A percentile compares a stretch with the other conserved stretches of the same genome.
These are phyloP conservation scores for Polymixis lichenea DNA, from an alignment of 2,888 invertebrate genomes.

Conservation along the genomic window DNA sequence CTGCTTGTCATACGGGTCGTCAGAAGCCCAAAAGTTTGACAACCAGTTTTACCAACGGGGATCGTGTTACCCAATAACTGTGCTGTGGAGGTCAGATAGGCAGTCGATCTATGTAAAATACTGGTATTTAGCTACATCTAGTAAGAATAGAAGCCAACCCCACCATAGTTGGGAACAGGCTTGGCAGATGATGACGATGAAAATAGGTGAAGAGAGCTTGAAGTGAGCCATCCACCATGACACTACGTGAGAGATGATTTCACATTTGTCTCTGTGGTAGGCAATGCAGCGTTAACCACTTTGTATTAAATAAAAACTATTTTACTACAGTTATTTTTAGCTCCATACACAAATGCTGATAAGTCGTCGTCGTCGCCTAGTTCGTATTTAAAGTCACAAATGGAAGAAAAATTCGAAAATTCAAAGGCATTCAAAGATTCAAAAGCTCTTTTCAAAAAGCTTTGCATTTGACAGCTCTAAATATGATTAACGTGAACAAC, in stretches of 20 bases:
- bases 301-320: not conserved
- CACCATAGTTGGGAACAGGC: no score
- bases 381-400: not conserved
- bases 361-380: not conserved
- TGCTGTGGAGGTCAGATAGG: no score
- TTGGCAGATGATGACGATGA: no score
- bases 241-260: not conserved
- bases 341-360: not conserved
- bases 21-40: no score
- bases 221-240: not conserved
- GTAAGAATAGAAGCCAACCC: no score
- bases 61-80: no score
- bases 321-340: not conserved
- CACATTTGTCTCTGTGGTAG: not conserved
- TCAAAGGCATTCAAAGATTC: constrained; percentile 22
- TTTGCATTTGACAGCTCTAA: constrained; percentile 51
- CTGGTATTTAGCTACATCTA: no score
- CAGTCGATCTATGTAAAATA: no score
- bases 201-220: no score
- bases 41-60: no score
- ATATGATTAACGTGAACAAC: constrained; percentile 49
- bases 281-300: not conserved
- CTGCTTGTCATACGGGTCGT: no score
- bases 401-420: constrained; percentile 8
- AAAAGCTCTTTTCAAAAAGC: constrained; percentile 4